Evolutionary conservation across 2,888 invertebrate genomes (phyloP).

Genomic region (Cantharis nigra): DNA sequence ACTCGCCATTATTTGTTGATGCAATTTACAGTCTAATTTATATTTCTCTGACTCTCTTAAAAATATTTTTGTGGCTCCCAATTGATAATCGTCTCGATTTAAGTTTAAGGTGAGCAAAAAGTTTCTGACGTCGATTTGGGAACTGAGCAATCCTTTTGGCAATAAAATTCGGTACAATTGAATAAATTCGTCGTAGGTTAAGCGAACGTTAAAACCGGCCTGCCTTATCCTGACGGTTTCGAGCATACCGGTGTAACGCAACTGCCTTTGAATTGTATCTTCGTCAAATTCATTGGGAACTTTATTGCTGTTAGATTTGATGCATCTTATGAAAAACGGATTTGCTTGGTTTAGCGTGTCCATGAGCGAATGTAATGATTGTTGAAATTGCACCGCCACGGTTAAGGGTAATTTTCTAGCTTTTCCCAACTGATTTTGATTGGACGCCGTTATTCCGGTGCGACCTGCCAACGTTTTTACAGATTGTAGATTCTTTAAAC

Average conservation of each 20-base stretch:
- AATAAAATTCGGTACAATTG: constrained; percentile 89
- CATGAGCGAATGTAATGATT: constrained; percentile 90
- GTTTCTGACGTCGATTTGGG: constrained; percentile 82
- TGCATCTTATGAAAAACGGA: constrained; percentile 87
- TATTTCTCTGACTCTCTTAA: constrained; percentile 93
- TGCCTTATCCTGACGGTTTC: constrained; percentile 94
- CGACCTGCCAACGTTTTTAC: constrained; percentile 88
- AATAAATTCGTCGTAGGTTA: constrained; percentile 93
- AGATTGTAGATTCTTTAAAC: constrained; percentile 87
- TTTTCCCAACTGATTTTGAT: constrained; percentile 59
- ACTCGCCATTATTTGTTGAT: constrained; percentile 91
- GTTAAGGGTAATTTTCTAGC: constrained; percentile 88
- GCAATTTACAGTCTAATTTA: constrained; percentile 87
- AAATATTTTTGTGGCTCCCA: constrained; percentile 87
- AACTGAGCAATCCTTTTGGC: constrained; percentile 84
- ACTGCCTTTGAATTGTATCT: constrained; percentile 86
- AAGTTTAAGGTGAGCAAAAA: constrained; percentile 84
- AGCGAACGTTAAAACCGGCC: constrained; percentile 92
- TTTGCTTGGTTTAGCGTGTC: constrained; percentile 89
- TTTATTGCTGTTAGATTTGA: constrained; percentile 94
- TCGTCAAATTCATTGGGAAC: constrained; percentile 92
- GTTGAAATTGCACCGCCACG: constrained; percentile 94
- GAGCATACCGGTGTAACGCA: constrained; percentile 95
- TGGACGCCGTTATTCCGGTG: constrained; percentile 65
- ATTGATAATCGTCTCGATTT: constrained; percentile 88